Base-by-base conservation (phyloP, 2,113 vertebrate genomes). In the Pelecanus crispus region DNA sequence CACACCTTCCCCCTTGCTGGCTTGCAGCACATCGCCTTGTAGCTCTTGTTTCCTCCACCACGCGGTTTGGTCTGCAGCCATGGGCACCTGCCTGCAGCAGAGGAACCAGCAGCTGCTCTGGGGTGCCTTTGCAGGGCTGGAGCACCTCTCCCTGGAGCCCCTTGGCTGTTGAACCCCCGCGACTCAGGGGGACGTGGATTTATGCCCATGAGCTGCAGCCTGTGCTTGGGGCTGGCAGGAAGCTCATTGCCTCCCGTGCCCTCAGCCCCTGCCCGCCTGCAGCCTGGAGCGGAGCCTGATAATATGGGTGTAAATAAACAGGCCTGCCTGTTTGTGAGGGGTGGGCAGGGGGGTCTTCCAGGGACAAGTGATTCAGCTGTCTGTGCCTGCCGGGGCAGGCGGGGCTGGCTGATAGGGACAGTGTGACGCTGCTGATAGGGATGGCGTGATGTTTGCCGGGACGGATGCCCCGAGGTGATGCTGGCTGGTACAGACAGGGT, bases 201-300 rank as follows among this genome's bases (percentile, higher is more conserved):
- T 79, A 25, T 5, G 2, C 55, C 56, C 36, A 7, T 1, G 5
- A 45, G 66, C 36, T 82, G 62, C 42, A 61, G 42, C 19, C 53
- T 59, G 81, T 0, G 1, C 59, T 68, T 80, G 31, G 11, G 68
- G 11, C 47, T 62, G 67, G 8, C 50, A 24, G 40, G 63, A 59
- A 70, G 29, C 47, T 94, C 18, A 3, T n/a, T 61, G 14, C 34
- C 29, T 80, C 25, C 9, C 0, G 0, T 62, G 16, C 29, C 28
- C 22, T 70, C 34, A 53, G 26, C 21, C 52, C 34, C 61, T 53
- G 47, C 36, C 16, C 1, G 2, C 17, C 44, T 50, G 34, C 25
- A 61, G 9, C 1, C 2, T 0, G 11, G 17, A 55, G 28, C n/a
- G 36, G 44, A 77, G 15, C 29, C 49, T 1, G 5, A 0, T 14